Evolutionary conservation across 2,113 vertebrate species (phyloP).

Genomic region (Stegostoma tigrinum): DNA sequence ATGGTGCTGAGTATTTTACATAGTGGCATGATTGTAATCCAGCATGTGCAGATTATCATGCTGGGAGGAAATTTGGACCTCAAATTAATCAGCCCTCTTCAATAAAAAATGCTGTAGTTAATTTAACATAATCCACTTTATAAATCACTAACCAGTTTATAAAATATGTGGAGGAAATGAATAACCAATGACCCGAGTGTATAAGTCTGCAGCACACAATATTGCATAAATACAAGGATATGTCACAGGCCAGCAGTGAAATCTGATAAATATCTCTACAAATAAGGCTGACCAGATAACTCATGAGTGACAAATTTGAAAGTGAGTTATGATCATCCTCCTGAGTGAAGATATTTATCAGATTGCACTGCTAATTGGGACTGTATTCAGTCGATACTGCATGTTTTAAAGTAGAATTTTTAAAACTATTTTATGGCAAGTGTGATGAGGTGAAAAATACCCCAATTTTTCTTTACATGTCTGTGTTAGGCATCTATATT

Average conservation of each 20-base stretch:
- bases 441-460: constrained; percentile 15
- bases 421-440: constrained; percentile 24
- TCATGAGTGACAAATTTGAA: constrained; percentile 26
- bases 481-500: neutral
- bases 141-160: constrained; percentile 20
- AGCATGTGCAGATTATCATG: neutral
- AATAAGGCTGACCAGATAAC: constrained; percentile 32
- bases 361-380: neutral
- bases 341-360: constrained; percentile 29
- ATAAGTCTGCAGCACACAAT: neutral
- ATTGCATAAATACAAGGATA: constrained; percentile 24
- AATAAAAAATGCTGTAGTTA: constrained; percentile 9
- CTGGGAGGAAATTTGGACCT: neutral
- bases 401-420: constrained; percentile 14
- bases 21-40: neutral
- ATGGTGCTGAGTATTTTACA: neutral
- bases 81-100: constrained; percentile 5
- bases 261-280: constrained; percentile 31
- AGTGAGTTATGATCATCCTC: constrained; percentile 21
- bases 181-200: constrained; percentile 29
- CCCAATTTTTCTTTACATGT: neutral
- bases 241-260: constrained; percentile 28
- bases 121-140: constrained; percentile 31
- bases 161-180: constrained; percentile 31
- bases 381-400: constrained; percentile 5